Conservation (phyloP, 2,888 invertebrate species). For the Carterocephalus palaemon region DNA sequence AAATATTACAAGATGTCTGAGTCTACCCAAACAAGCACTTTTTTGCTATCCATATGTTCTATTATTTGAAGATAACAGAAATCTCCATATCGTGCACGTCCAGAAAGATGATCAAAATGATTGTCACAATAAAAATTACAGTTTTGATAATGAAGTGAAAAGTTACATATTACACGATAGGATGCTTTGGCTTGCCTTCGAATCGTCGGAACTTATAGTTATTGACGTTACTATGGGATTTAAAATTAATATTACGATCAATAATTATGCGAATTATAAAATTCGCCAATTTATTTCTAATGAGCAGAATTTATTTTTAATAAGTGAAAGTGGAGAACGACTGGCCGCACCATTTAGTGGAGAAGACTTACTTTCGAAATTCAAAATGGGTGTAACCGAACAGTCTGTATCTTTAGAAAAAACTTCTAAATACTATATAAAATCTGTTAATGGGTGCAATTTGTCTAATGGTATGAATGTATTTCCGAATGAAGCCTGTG, state of each 20-base stretch:
- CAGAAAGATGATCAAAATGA: constrained; percentile 30
- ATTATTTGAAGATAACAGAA: constrained; percentile 39
- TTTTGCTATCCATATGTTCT: constrained; percentile 55
- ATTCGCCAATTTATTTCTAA: constrained; percentile 42
- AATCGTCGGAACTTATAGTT: constrained; percentile 50
- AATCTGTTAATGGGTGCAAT: constrained; percentile 21
- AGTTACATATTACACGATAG: constrained; percentile 46
- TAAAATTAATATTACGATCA: constrained; percentile 40
- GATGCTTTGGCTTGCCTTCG: constrained; percentile 55
- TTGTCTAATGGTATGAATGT: constrained; percentile 44
- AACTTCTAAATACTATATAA: constrained; percentile 24
- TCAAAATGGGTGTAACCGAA: constrained; percentile 39
- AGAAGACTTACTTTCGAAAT: constrained; percentile 41
- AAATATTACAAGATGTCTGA: constrained; percentile 24
- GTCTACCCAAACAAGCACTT: constrained; percentile 38
- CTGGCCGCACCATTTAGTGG: constrained; percentile 39
- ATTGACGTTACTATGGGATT: constrained; percentile 42
- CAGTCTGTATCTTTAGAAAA: constrained; percentile 46
- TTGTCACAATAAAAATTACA: constrained; percentile 28
- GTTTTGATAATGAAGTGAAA: constrained; percentile 45
- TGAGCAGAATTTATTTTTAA: constrained; percentile 42
- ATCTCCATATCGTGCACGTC: constrained; percentile 32
- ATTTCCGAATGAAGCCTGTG: constrained; percentile 6
- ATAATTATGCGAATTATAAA: constrained; percentile 47
- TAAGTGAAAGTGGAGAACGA: constrained; percentile 60